Percentiles rank a stretch among this genome's conserved stretches.
Evolutionary conservation across 2,797 vertebrate species (phyloP).

Genomic region (Cercopithecus diana): DNA sequence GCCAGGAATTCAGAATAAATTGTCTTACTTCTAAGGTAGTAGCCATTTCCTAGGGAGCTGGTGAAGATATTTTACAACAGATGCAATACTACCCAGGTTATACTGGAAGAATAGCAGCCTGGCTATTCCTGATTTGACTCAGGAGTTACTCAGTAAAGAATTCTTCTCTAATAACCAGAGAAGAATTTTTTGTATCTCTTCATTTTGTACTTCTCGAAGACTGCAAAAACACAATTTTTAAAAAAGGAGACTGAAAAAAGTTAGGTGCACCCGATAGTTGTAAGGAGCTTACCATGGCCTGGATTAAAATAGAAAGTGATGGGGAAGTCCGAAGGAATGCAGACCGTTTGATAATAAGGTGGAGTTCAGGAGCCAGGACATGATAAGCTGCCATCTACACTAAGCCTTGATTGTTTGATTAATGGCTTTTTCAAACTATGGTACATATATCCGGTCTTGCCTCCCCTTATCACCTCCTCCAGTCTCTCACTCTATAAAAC

Average conservation of each 20-base stretch:
- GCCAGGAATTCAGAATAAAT: not conserved
- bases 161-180: not conserved
- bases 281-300: not conserved
- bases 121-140: not conserved
- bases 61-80: not conserved
- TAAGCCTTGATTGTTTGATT: not conserved
- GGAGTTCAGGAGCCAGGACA: not conserved
- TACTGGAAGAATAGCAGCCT: not conserved
- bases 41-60: not conserved
- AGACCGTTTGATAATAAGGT: not conserved
- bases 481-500: not conserved
- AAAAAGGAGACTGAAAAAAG: not conserved
- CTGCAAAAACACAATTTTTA: conserved; percentile 29
- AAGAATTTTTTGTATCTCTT: not conserved
- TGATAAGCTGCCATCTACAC: not conserved
- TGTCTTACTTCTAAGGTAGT: not conserved
- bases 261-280: not conserved
- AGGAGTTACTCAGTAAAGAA: conserved; percentile 14
- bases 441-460: not conserved
- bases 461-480: no score
- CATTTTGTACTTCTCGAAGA: not conserved
- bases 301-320: not conserved
- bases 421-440: not conserved
- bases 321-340: not conserved
- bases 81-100: not conserved